These are phyloP conservation scores for Aleadryas rufinucha DNA, from an alignment of 2,113 vertebrate species.

Conservation along the genomic window DNA sequence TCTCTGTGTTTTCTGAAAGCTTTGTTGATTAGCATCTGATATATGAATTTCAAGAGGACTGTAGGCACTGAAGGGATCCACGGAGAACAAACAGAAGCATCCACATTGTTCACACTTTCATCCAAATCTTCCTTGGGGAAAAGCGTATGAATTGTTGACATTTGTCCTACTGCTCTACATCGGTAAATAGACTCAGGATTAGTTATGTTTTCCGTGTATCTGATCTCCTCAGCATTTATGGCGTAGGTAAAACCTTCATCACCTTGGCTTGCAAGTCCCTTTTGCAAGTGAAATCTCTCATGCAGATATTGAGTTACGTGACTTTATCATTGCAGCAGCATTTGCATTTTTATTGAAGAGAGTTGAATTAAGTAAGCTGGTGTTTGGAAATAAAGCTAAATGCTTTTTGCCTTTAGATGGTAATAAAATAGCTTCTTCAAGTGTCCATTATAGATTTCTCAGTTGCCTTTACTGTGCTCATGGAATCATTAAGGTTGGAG, in stretches of 20 bases:
- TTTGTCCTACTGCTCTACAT: background rate
- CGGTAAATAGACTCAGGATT: background rate
- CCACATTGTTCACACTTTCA: background rate
- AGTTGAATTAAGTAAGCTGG: background rate
- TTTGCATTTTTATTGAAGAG: background rate
- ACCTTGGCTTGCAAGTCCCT: background rate
- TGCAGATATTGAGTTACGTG: background rate
- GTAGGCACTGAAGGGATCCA: background rate
- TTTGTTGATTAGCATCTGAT: conserved; percentile 5
- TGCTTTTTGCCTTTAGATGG: background rate
- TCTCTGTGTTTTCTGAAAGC: background rate
- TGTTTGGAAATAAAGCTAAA: background rate
- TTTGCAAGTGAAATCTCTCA: background rate
- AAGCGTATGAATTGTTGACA: background rate
- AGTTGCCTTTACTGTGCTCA: background rate
- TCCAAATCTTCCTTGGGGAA: background rate
- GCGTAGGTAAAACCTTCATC: background rate
- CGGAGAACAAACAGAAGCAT: background rate
- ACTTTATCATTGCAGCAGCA: background rate
- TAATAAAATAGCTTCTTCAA: background rate
- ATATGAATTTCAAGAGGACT: background rate
- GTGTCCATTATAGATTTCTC: background rate
- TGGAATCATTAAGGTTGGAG: background rate
- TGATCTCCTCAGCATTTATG: background rate
- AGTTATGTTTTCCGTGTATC: background rate